A percentile compares a stretch with the other conserved stretches of the same genome.
These are phyloP conservation scores for Odontophorus gujanensis DNA, from an alignment of 2,113 vertebrate genomes.

Conservation along the genomic window DNA sequence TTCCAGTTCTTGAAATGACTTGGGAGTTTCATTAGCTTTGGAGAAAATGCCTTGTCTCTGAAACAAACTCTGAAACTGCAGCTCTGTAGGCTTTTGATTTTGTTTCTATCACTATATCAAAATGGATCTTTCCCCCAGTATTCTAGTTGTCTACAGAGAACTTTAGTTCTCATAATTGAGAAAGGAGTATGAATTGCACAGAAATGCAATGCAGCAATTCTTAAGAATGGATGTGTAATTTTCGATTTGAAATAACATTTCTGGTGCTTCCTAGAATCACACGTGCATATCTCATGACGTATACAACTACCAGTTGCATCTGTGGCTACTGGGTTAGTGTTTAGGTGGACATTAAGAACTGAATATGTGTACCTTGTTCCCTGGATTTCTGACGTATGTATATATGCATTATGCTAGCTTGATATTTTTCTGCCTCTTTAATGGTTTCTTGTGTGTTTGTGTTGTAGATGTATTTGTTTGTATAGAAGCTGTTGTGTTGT, in stretches of 20 bases:
- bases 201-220: background rate
- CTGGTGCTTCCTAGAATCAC: background rate
- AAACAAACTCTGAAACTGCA: background rate
- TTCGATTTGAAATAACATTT: background rate
- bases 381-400: background rate
- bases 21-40: background rate
- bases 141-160: background rate
- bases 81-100: background rate
- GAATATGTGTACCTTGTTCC: background rate
- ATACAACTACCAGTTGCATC: background rate
- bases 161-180: background rate
- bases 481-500: background rate
- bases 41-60: background rate
- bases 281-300: fast-evolving
- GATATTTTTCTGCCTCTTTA: background rate
- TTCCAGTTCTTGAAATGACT: background rate
- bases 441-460: background rate
- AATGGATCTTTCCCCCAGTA: background rate
- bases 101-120: background rate
- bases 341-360: background rate
- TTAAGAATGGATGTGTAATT: background rate
- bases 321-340: background rate
- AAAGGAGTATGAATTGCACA: background rate
- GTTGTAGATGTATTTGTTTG: background rate
- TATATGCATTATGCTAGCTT: background rate